Percentiles rank a stretch among this genome's conserved stretches.
These are phyloP conservation scores for Drusus annulatus DNA, from an alignment of 1,140 invertebrate species.

Conservation along the genomic window DNA sequence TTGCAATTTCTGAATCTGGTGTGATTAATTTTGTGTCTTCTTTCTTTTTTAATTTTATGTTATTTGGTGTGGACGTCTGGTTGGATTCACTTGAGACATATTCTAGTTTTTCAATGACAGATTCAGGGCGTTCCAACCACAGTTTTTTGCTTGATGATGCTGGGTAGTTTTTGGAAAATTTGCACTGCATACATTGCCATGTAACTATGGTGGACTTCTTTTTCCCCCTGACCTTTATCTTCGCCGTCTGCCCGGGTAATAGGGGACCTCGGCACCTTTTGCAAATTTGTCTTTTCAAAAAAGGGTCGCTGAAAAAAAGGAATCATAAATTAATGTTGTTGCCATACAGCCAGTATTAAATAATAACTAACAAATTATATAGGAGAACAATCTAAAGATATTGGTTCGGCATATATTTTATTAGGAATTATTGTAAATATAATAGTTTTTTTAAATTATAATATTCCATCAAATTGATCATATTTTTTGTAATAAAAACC, in stretches of 20 bases:
- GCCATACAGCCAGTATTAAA: no score
- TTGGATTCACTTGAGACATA: conserved; percentile 58
- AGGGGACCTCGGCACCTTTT: conserved; percentile 70
- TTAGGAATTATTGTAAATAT: no score
- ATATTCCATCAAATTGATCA: no score
- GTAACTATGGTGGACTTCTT: conserved; percentile 64
- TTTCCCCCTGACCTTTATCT: conserved; percentile 67
- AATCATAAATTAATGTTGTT: no score
- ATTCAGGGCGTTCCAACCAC: conserved; percentile 69
- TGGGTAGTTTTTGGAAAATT: conserved; percentile 63
- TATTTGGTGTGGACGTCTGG: background rate
- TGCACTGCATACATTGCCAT: conserved; percentile 68
- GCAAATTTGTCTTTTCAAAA: conserved; percentile 71
- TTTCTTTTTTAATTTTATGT: background rate
- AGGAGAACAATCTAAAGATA: no score
- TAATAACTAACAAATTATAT: no score
- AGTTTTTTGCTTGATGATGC: conserved; percentile 63
- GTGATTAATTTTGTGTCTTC: background rate
- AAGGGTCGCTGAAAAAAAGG: conserved; percentile 68
- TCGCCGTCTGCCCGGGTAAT: conserved; percentile 65
- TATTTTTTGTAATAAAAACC: no score
- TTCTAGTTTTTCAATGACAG: conserved; percentile 67
- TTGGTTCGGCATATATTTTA: no score
- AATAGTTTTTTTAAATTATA: no score
- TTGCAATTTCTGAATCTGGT: no score